phyloP scores from a whole-genome alignment of 2,113 vertebrate genomes.

The Talpa occidentalis region DNA sequence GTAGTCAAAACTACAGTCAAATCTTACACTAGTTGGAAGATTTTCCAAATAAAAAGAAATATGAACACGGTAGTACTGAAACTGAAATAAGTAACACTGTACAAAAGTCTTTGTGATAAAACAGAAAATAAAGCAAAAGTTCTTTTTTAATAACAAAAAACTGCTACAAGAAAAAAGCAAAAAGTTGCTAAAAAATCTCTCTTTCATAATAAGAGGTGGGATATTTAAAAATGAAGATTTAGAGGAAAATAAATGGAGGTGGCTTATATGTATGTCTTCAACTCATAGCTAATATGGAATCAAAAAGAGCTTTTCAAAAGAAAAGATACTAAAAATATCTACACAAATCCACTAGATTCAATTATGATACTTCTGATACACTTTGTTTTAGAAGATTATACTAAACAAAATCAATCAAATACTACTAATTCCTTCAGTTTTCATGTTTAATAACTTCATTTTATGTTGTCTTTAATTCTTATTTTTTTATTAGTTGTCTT shows the following conservation, averaged over 20 bases:
- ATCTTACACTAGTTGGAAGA: background rate
- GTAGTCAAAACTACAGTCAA: background rate
- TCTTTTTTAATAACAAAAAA: conserved; percentile 41
- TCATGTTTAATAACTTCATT: background rate
- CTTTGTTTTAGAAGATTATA: conserved; percentile 15
- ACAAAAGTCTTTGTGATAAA: conserved; percentile 24
- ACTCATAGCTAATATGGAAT: background rate
- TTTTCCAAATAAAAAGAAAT: background rate
- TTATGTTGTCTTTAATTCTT: background rate
- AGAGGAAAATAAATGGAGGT: background rate
- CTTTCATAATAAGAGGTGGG: background rate
- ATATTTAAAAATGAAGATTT: conserved; percentile 43
- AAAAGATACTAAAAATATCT: background rate
- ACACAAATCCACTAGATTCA: background rate
- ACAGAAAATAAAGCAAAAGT: background rate
- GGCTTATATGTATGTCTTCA: background rate
- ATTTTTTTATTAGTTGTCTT: conserved; percentile 15
- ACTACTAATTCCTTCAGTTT: conserved; percentile 28
- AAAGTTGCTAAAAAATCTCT: background rate
- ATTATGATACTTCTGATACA: background rate
- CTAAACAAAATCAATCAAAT: background rate
- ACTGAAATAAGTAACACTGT: background rate
- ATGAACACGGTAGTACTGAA: background rate
- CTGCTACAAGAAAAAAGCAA: background rate
- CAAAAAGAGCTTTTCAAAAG: conserved; percentile 22